These are phyloP conservation scores for Axis porcinus DNA, from an alignment of 2,113 vertebrate species.

Conservation along the genomic window DNA sequence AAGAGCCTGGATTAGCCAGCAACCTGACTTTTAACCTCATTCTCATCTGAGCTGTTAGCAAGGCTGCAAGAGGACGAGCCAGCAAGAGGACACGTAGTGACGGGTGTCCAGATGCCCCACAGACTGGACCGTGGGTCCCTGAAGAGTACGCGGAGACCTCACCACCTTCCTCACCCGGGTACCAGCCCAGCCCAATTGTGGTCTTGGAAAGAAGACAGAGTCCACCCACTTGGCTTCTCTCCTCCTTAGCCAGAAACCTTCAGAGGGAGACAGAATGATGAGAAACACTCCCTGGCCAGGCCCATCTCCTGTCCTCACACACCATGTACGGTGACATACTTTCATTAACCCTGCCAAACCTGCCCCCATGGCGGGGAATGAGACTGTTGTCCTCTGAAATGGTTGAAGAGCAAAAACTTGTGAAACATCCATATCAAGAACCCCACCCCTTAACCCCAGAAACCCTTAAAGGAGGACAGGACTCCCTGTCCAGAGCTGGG, in stretches of 20 bases:
- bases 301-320: not conserved
- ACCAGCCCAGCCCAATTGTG: not conserved
- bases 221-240: not conserved
- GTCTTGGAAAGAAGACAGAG: not conserved
- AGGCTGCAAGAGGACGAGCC: not conserved
- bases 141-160: not conserved
- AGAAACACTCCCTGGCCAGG: not conserved
- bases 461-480: not conserved
- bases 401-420: not conserved
- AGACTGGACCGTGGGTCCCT: not conserved
- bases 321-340: not conserved
- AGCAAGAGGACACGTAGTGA: not conserved
- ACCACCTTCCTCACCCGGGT: not conserved
- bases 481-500: not conserved
- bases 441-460: not conserved
- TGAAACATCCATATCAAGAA: not conserved
- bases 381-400: not conserved
- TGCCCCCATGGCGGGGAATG: not conserved
- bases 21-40: constrained; percentile 30
- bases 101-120: not conserved
- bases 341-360: not conserved
- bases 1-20: constrained; percentile 2
- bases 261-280: not conserved
- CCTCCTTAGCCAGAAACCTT: constrained; percentile 37
- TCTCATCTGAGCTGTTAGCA: not conserved